Evolutionary conservation across 2,888 invertebrate species (phyloP), one percentile per base, ranked within the genome.

Genomic region (Tenthredo notha): DNA sequence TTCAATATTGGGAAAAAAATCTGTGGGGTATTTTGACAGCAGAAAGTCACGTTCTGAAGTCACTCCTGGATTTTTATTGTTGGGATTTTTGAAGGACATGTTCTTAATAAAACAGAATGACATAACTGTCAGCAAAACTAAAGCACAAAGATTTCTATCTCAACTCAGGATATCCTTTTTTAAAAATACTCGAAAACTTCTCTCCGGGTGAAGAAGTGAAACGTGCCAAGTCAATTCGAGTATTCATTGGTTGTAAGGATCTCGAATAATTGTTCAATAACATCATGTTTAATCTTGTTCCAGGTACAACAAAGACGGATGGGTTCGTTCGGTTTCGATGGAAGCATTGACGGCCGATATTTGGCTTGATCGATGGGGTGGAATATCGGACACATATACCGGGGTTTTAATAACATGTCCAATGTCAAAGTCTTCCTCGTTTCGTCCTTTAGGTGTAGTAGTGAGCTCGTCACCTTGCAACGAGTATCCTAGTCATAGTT

Each of bases 351-450:
- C 94, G 67, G 93, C 94, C 70, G 95, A 95, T 89, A 96, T 96
- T 88, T 96, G 96, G 96, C 94, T 95, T 93, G 94, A 95, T 86
- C 94, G 95, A 88, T 96, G 96, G 96, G 95, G 96, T 86, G 91
- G 92, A 75, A 92, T 94, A 80, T 93, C 94, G 61, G 93, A 94
- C 82, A 93, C 91, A 85, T 94, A 94, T 89, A 95, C 95, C 84
- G 96, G 96, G 1, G 93, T 95, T 65, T 93, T 96, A 65, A 93
- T 96, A 33, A 96, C 96, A 0, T 96, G 96, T 91, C 95, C 95
- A 86, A 90, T 96, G 86, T 95, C 95, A n/a, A 93, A 93, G 85
- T 91, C 94, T 47, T 90, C 94, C 25, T 87, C 86, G 25, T 85
- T 88, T 50, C 86, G 87, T 58, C 89, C 91, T 15, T 85, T 85